Base-by-base conservation (phyloP, 1,140 invertebrate species). In the Drosophila oshimai region DNA sequence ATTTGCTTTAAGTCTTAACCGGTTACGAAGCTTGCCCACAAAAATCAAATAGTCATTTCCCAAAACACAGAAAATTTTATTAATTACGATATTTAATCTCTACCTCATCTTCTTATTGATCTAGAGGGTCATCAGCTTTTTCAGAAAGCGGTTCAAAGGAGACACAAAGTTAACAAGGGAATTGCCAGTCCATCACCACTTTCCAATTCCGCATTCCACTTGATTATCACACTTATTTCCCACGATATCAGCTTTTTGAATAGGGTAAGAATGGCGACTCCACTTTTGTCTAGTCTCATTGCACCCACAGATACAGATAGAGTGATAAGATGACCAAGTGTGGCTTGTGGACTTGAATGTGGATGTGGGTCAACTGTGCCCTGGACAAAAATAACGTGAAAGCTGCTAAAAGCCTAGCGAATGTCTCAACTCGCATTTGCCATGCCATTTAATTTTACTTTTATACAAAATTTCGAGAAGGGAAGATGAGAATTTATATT, bases 341-440 rank as follows among this genome's bases (percentile, higher is more conserved):
- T n/a, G 3, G 26, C n/a, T n/a, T n/a, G n/a, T n/a, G n/a, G n/a
- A n/a, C n/a, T n/a, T n/a, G 45, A n/a, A 44, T 42, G 29, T 31
- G 64, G 58, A 86, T 86, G 53, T 75, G 80, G 80, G 80, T 86
- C 81, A 87, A 84, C 86, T 84, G 80, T 84, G 22, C n/a, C n/a
- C n/a, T n/a, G n/a, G n/a, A n/a, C n/a, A n/a, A n/a, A n/a, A n/a
- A n/a, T n/a, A n/a, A n/a, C n/a, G n/a, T n/a, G n/a, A n/a, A n/a
- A n/a, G n/a, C n/a, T n/a, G n/a, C n/a, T n/a, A n/a, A n/a, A n/a
- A n/a, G n/a, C n/a, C n/a, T n/a, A n/a, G n/a, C n/a, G n/a, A n/a
- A n/a, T n/a, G n/a, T n/a, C n/a, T n/a, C n/a, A n/a, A n/a, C n/a
- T 84, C 80, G 86, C 80, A 84, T 86, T 84, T 86, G 80, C 72